phyloP scores from a whole-genome alignment of 2,113 vertebrate genomes.

The Gallinago undulata region DNA sequence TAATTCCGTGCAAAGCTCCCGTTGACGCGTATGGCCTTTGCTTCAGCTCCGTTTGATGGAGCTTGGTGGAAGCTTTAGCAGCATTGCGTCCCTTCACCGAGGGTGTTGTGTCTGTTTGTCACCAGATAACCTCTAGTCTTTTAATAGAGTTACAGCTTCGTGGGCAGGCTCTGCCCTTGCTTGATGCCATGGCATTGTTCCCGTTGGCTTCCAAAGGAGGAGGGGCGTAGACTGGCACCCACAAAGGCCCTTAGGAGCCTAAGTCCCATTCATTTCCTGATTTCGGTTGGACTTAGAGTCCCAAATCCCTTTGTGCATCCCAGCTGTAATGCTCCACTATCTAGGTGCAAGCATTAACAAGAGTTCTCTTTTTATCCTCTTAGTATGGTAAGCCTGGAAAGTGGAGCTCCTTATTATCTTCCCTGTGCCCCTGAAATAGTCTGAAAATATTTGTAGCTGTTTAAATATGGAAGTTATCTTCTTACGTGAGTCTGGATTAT shows the following conservation, averaged over 20 bases:
- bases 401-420: slow-evolving; percentile 48
- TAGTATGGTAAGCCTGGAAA: slow-evolving; percentile 57
- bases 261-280: slow-evolving; percentile 59
- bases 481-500: slow-evolving; percentile 3
- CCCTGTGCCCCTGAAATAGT: slow-evolving; percentile 37
- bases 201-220: slow-evolving; percentile 36
- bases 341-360: slow-evolving; percentile 52
- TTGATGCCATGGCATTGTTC: slow-evolving; percentile 47
- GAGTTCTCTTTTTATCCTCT: slow-evolving; percentile 61
- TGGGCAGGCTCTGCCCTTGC: slow-evolving; percentile 9
- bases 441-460: slow-evolving; percentile 33
- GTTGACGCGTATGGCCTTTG: neutral
- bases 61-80: neutral
- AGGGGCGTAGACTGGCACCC: neutral
- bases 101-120: slow-evolving; percentile 22
- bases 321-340: slow-evolving; percentile 51
- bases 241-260: slow-evolving; percentile 14
- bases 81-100: neutral
- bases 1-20: neutral
- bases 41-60: neutral
- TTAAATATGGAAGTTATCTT: slow-evolving; percentile 30
- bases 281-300: slow-evolving; percentile 49
- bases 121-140: slow-evolving; percentile 21
- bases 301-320: slow-evolving; percentile 63
- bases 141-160: slow-evolving; percentile 10